Evolutionary conservation across 1,140 invertebrate species (phyloP).

Genomic region (Zophobas morio): DNA sequence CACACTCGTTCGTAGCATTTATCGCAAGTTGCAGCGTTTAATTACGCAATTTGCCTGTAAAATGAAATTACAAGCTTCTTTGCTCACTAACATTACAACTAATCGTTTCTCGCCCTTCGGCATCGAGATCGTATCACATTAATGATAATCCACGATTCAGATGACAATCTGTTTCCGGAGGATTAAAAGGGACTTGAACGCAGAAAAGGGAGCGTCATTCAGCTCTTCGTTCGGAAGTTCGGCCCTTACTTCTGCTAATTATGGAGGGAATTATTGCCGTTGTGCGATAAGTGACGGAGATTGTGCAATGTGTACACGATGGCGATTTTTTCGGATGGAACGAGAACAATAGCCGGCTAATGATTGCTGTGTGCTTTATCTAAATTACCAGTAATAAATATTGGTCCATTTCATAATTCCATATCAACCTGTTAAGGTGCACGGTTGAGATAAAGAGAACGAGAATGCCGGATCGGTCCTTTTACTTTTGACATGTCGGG

Average conservation of each 20-base stretch:
- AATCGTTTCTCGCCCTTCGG: slow-evolving; percentile 22
- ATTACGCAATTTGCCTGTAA: slow-evolving; percentile 32
- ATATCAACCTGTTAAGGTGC: slow-evolving; percentile 34
- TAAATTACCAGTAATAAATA: slow-evolving; percentile 34
- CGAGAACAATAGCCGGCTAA: slow-evolving; percentile 31
- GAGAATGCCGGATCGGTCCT: slow-evolving; percentile 19
- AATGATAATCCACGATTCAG: slow-evolving; percentile 37
- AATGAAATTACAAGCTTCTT: slow-evolving; percentile 40
- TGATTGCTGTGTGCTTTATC: slow-evolving; percentile 31
- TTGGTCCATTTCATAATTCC: slow-evolving; percentile 33
- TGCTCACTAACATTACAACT: slow-evolving; percentile 13
- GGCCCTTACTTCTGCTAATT: background rate
- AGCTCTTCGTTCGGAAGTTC: background rate
- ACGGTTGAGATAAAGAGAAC: slow-evolving; percentile 25
- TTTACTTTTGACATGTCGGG: slow-evolving; percentile 35
- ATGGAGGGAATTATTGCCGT: background rate
- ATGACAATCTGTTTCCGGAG: slow-evolving; percentile 42
- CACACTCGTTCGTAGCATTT: background rate
- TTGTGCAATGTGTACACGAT: slow-evolving; percentile 10
- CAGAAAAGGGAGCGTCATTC: background rate
- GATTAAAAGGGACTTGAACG: background rate
- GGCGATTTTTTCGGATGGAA: slow-evolving; percentile 8
- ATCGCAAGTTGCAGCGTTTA: slow-evolving; percentile 22
- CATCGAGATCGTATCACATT: slow-evolving; percentile 29
- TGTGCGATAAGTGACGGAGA: background rate